Conservation (phyloP, 2,797 vertebrate genomes). For the Cuniculus paca region DNA sequence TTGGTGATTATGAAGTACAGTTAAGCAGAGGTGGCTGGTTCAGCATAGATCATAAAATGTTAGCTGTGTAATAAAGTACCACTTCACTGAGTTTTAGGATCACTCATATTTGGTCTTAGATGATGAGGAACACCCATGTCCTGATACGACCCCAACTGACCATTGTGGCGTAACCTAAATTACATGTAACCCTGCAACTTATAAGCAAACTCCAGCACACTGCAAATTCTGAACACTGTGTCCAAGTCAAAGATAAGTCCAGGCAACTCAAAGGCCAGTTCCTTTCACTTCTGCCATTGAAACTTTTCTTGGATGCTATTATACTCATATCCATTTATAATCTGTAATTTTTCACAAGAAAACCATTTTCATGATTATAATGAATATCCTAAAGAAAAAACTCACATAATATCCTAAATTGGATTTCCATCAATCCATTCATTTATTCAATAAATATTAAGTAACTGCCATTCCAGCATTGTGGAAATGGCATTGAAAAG, state of each 20-base stretch:
- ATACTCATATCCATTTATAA: background rate
- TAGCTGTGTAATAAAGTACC: background rate
- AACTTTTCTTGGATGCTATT: background rate
- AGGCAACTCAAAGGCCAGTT: background rate
- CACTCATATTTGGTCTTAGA: background rate
- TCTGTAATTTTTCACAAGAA: background rate
- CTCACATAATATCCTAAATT: background rate
- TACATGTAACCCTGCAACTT: background rate
- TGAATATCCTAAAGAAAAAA: background rate
- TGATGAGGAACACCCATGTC: background rate
- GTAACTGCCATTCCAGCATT: background rate
- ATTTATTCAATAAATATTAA: conserved; percentile 50
- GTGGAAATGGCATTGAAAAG: background rate
- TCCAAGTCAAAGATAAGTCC: background rate
- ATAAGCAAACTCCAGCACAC: background rate
- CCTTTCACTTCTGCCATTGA: background rate
- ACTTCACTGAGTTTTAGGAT: background rate
- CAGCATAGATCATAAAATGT: background rate
- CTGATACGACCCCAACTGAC: background rate
- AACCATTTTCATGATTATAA: background rate
- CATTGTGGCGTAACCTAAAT: background rate
- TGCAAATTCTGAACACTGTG: background rate
- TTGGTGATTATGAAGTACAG: background rate
- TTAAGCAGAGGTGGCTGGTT: background rate
- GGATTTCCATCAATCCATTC: background rate